These are phyloP conservation scores for Sarcoramphus papa DNA, from an alignment of 2,797 vertebrate genomes.

Conservation along the genomic window DNA sequence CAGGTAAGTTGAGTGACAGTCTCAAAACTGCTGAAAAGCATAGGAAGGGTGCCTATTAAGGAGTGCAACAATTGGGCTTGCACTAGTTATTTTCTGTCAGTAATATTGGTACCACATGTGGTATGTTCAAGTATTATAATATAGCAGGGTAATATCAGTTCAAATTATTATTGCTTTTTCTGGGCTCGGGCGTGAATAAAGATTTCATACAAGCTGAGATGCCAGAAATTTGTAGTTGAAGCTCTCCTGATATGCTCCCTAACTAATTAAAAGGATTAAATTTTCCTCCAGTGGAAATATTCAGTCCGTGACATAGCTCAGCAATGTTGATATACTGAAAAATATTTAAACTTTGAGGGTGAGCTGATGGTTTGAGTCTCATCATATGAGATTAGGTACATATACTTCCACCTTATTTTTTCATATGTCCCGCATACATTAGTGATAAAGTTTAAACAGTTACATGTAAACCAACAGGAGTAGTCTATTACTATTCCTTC, in stretches of 20 bases:
- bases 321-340: neutral
- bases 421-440: neutral
- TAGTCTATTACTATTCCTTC: neutral
- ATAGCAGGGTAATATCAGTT: neutral
- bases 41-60: neutral
- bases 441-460: neutral
- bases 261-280: neutral
- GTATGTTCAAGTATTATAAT: neutral
- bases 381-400: neutral
- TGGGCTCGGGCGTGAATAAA: neutral
- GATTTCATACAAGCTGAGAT: neutral
- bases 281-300: neutral
- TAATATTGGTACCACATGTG: neutral
- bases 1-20: neutral
- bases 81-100: neutral
- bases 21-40: neutral
- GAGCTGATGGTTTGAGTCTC: neutral
- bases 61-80: neutral
- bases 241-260: neutral
- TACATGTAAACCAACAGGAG: neutral
- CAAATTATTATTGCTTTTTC: neutral
- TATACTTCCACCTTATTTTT: neutral
- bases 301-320: neutral
- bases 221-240: neutral
- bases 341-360: neutral